Evolutionary conservation across 1,140 invertebrate species (phyloP), one percentile per base, ranked within the genome.

Genomic region (Gonatopus flavifemur): DNA sequence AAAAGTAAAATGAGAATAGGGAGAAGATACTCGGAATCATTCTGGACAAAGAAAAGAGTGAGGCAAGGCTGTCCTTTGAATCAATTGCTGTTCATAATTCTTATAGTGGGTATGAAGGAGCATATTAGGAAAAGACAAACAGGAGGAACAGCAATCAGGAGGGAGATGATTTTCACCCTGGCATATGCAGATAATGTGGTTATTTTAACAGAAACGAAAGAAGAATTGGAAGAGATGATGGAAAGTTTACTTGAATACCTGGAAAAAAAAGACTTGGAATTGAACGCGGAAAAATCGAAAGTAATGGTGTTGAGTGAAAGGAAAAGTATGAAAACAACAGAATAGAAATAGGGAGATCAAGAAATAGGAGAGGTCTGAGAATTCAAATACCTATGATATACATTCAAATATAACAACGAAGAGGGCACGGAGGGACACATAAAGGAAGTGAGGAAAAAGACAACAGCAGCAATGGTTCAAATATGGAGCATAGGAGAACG

Each of bases 211-310:
- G n/a, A n/a, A n/a, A n/a, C n/a, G n/a, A n/a, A n/a, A n/a, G n/a
- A n/a, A n/a, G n/a, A n/a, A n/a, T n/a, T n/a, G n/a, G n/a, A n/a
- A n/a, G n/a, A n/a, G n/a, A n/a, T n/a, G n/a, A n/a, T n/a, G n/a
- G n/a, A n/a, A n/a, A n/a, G n/a, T n/a, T n/a, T n/a, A n/a, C n/a
- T n/a, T n/a, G n/a, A n/a, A n/a, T n/a, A n/a, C n/a, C n/a, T n/a
- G n/a, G n/a, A n/a, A n/a, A n/a, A n/a, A n/a, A n/a, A n/a, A n/a
- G n/a, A n/a, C n/a, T n/a, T n/a, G n/a, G n/a, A 50, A 20, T n/a
- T 42, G n/a, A 38, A 33, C 38, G 12, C n/a, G n/a, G 38, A 25
- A 7, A 40, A 40, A 15, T 19, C 38, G 22, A 40, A 40, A 15
- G 19, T 25, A 22, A 25, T 40, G 22, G n/a, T 6, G 10, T 24